Conservation (phyloP, 1,140 invertebrate species). For the Bombus confusus region DNA sequence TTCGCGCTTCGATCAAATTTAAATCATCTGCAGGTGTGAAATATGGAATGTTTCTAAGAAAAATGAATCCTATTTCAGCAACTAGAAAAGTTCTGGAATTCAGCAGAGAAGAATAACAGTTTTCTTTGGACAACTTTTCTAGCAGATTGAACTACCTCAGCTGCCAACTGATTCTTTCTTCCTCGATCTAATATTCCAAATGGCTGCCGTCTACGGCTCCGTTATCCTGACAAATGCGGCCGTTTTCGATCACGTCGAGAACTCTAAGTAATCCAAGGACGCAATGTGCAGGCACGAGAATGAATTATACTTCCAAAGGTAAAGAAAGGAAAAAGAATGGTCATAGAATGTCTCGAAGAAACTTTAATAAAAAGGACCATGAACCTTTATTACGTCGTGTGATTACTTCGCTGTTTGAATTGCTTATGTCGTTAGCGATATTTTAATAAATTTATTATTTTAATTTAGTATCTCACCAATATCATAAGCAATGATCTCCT, state of each 20-base stretch:
- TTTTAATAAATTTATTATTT: neutral
- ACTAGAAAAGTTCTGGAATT: neutral
- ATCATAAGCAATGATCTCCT: too few species aligned
- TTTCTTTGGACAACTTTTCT: constrained; percentile 6
- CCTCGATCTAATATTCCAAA: constrained; percentile 14
- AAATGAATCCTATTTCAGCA: neutral
- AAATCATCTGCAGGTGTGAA: neutral
- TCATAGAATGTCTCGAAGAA: neutral
- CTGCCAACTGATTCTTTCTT: constrained; percentile 15
- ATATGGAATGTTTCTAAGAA: too few species aligned
- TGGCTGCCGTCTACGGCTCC: neutral
- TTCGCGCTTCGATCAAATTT: neutral
- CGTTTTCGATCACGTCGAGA: neutral
- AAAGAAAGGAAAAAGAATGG: neutral
- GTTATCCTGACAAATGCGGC: constrained; percentile 23
- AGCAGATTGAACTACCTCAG: constrained; percentile 6
- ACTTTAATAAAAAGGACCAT: neutral
- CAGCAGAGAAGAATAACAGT: neutral
- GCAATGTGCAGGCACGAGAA: constrained; percentile 7
- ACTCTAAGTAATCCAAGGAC: neutral
- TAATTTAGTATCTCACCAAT: too few species aligned
- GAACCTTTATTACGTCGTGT: neutral
- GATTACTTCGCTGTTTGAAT: neutral
- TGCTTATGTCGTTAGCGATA: neutral
- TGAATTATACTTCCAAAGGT: neutral